These are phyloP conservation scores for Ectemnius cavifrons DNA, from an alignment of 2,888 invertebrate species.

Conservation along the genomic window DNA sequence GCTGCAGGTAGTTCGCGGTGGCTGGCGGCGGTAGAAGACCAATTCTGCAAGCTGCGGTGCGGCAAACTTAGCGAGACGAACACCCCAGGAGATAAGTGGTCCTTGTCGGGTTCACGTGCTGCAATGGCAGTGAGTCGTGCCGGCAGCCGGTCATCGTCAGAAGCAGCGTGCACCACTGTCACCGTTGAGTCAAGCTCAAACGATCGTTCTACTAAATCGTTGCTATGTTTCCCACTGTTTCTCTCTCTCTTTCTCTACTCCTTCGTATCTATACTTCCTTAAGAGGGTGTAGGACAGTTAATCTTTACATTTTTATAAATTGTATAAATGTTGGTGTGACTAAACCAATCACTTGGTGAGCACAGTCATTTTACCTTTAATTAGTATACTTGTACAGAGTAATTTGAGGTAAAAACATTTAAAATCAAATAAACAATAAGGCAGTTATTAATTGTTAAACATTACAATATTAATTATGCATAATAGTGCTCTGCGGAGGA, in stretches of 20 bases:
- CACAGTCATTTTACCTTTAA: too few species aligned
- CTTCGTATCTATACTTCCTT: neutral
- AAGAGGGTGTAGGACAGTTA: too few species aligned
- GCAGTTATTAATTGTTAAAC: too few species aligned
- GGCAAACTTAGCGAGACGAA: constrained; percentile 50
- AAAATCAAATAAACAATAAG: too few species aligned
- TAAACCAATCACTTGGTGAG: too few species aligned
- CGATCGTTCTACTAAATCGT: constrained; percentile 44
- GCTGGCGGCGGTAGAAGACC: constrained; percentile 46
- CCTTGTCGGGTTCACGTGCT: constrained; percentile 50
- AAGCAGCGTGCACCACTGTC: constrained; percentile 30
- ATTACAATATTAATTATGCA: too few species aligned
- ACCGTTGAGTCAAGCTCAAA: constrained; percentile 35
- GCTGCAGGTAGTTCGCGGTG: constrained; percentile 45
- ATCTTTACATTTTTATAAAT: too few species aligned
- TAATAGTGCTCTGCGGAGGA: too few species aligned
- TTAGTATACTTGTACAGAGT: too few species aligned
- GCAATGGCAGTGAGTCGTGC: constrained; percentile 44
- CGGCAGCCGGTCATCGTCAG: constrained; percentile 50
- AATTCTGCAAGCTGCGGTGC: constrained; percentile 53
- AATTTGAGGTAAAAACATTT: too few species aligned
- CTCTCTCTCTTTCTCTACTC: constrained; percentile 10
- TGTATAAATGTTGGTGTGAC: too few species aligned
- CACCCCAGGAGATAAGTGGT: constrained; percentile 61
- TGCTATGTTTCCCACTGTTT: constrained; percentile 2